Base-by-base conservation (phyloP, 2,888 invertebrate genomes). In the Carabus problematicus region DNA sequence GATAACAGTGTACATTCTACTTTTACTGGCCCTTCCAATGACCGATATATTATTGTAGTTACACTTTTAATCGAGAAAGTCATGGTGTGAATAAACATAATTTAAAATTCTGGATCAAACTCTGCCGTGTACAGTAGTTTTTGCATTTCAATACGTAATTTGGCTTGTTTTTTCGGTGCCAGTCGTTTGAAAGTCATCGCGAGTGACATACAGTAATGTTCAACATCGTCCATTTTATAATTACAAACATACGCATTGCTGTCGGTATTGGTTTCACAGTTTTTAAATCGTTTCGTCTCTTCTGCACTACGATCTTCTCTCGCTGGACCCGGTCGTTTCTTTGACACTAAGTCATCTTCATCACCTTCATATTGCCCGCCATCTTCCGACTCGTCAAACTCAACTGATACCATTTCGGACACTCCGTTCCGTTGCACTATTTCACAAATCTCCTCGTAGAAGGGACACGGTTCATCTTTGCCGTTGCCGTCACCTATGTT, bases 81-180 rank as follows among this genome's bases (percentile, higher is more conserved):
- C 29, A 29, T 29, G 29, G 29, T 29, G 41, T 40, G 41, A 6
- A 12, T n/a, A 41, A 8, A 59, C 1, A 12, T 40, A 14, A 42
- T 55, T 62, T 71, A 72, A 71, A 72, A 72, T 55, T 71, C 49
- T 41, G 70, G 54, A 66, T 72, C 72, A 54, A 73, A 73, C 60
- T 73, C 72, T 16, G 72, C 72, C 19, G 58, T 64, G 45, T 71
- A 73, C 63, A 73, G 71, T 43, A 73, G 45, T 54, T 73, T 68
- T 56, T 73, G 72, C 62, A 73, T 72, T 69, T 73, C 72, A 40
- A 73, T 73, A 63, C 72, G 72, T 69, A 73, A 71, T 56, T 73
- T 73, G 3, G 72, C 72, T 66, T 73, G 72, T 54, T 70, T 71
- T 43, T 70, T 61, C 3, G 70, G 58, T 41, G 70, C 55, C 43